Conservation (phyloP, 2,113 vertebrate species). For the Junco hyemalis region DNA sequence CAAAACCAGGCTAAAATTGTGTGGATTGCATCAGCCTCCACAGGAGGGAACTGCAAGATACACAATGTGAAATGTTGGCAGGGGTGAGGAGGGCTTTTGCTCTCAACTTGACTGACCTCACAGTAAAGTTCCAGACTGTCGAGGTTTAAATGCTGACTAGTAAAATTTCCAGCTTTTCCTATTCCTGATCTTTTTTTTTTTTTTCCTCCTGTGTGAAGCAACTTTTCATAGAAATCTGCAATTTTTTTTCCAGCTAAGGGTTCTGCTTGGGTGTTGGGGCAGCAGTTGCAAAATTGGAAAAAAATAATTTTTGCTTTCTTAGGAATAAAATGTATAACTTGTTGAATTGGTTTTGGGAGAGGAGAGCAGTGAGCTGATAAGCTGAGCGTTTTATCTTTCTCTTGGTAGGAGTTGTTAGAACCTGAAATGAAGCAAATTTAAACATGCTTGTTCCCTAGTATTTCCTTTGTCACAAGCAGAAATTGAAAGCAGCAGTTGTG, state of each 20-base stretch:
- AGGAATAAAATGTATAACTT: not conserved
- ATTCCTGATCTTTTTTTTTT: not conserved
- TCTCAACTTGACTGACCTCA: not conserved
- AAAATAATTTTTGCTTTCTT: not conserved
- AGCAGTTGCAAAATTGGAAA: not conserved
- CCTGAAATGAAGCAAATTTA: not conserved
- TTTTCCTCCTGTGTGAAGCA: not conserved
- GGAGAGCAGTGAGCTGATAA: not conserved
- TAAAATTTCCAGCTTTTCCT: not conserved
- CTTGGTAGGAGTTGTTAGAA: not conserved
- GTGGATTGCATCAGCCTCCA: not conserved
- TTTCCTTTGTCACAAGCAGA: not conserved
- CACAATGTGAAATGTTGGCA: accelerated
- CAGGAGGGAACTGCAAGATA: not conserved
- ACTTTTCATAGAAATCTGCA: not conserved
- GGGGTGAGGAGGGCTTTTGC: not conserved
- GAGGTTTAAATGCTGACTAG: not conserved
- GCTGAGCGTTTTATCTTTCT: not conserved
- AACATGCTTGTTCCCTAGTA: not conserved
- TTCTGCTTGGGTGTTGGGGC: not conserved
- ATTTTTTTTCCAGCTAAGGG: not conserved
- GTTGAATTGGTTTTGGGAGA: not conserved
- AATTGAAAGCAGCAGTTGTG: not conserved
- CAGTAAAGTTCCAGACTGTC: not conserved
- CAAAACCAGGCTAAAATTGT: not conserved